Conservation (phyloP, 2,113 vertebrate genomes). For the Paralichthys olivaceus region DNA sequence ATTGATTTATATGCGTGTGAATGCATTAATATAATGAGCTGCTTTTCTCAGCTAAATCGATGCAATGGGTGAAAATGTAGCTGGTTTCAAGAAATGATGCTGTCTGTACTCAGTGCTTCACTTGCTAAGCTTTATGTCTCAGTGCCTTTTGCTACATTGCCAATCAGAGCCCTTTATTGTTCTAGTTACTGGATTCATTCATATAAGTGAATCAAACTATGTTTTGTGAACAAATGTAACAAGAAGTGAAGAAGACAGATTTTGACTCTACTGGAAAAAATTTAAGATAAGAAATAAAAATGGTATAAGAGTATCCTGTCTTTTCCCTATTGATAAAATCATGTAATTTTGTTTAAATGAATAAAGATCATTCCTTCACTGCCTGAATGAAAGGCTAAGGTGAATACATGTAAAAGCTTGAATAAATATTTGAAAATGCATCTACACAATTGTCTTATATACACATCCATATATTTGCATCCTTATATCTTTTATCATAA, state of each 20-base stretch:
- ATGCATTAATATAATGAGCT: conserved; percentile 11
- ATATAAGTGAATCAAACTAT: not conserved
- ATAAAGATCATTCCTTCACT: not conserved
- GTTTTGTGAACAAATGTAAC: not conserved
- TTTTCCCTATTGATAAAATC: too few relatives aligned
- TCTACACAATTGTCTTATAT: not conserved
- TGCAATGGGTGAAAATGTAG: not conserved
- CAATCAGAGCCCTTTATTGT: not conserved
- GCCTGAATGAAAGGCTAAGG: not conserved
- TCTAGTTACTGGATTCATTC: not conserved
- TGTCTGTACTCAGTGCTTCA: not conserved
- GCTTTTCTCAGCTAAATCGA: not conserved
- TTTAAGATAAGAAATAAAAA: too few relatives aligned
- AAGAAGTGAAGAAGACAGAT: too few relatives aligned
- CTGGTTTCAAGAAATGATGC: not conserved
- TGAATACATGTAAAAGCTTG: too few relatives aligned
- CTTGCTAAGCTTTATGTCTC: not conserved
- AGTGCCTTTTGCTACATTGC: conserved; percentile 7
- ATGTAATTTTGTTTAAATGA: not conserved
- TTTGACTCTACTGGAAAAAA: too few relatives aligned
- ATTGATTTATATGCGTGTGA: not conserved
- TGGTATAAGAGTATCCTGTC: too few relatives aligned
- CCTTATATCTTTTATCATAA: too few relatives aligned
- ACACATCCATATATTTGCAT: not conserved
- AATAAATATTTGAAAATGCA: not conserved